Percentiles rank a stretch among this genome's conserved stretches.
Conservation (phyloP, 2,113 vertebrate species). For the Gasterosteus aculeatus region DNA sequence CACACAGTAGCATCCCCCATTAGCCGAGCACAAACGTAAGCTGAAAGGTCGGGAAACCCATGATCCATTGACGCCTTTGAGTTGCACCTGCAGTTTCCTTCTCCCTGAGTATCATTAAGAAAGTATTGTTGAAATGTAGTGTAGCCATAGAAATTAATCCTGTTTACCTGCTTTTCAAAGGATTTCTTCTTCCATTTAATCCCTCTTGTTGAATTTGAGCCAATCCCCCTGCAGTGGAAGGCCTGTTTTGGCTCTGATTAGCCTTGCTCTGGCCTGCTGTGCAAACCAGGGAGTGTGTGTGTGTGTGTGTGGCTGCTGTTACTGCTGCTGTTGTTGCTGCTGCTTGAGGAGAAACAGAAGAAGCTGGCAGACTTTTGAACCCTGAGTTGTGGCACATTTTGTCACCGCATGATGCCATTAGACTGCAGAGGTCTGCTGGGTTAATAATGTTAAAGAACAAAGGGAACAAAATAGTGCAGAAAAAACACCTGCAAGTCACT, state of each 20-base stretch:
- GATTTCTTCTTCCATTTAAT: slow-evolving; percentile 21
- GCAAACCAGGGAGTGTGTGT: slow-evolving; percentile 21
- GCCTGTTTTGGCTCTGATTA: slow-evolving; percentile 43
- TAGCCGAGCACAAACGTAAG: not conserved
- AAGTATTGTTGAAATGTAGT: not conserved
- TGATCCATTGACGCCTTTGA: not conserved
- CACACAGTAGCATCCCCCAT: not conserved
- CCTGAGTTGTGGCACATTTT: slow-evolving; percentile 13
- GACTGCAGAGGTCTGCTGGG: slow-evolving; percentile 23
- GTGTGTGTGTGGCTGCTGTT: slow-evolving; percentile 2
- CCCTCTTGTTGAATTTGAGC: slow-evolving; percentile 37
- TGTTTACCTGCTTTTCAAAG: slow-evolving; percentile 16
- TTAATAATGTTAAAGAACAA: slow-evolving; percentile 20
- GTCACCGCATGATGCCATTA: slow-evolving; percentile 43
- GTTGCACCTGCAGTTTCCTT: not conserved
- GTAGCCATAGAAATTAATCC: slow-evolving; percentile 47
- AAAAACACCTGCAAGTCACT: not conserved
- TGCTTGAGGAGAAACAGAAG: slow-evolving; percentile 41
- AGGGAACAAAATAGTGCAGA: not conserved
- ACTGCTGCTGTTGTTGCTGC: not conserved
- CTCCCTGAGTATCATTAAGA: not conserved
- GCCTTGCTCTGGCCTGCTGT: slow-evolving; percentile 3
- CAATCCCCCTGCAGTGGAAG: slow-evolving; percentile 26
- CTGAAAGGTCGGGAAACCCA: not conserved
- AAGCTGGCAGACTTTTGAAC: slow-evolving; percentile 25